phyloP scores from a whole-genome alignment of 2,888 invertebrate genomes.

The Leptura quadrifasciata region DNA sequence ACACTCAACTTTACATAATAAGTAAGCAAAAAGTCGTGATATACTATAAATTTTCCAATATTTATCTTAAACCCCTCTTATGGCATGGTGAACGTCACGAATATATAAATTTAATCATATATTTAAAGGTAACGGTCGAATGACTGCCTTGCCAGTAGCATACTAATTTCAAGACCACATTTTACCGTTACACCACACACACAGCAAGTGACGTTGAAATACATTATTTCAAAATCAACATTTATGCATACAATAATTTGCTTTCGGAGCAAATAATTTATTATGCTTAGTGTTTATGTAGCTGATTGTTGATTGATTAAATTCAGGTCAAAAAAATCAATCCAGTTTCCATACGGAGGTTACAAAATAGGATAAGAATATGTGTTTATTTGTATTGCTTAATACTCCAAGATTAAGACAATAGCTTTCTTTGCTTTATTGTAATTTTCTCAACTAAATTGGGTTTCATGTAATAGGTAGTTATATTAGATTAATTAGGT shows the following conservation, averaged over 20 bases:
- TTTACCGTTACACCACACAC: conserved; percentile 14
- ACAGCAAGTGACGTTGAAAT: conserved; percentile 3
- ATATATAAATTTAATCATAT: background rate
- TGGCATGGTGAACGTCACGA: background rate
- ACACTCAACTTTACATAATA: too few relatives aligned
- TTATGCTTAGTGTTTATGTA: background rate
- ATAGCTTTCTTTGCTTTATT: too few relatives aligned
- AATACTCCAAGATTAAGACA: too few relatives aligned
- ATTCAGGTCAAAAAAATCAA: background rate
- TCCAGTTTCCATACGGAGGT: too few relatives aligned
- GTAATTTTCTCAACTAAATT: too few relatives aligned
- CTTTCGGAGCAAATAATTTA: background rate
- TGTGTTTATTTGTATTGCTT: too few relatives aligned
- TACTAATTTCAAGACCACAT: conserved; percentile 20
- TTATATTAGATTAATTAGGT: too few relatives aligned
- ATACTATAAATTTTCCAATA: too few relatives aligned
- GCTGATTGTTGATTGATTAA: background rate
- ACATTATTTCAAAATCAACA: background rate
- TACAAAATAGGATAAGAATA: too few relatives aligned
- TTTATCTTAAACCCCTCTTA: background rate
- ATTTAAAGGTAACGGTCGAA: conserved; percentile 11
- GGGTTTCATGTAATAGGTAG: too few relatives aligned
- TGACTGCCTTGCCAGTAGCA: conserved; percentile 1
- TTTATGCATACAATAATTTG: background rate
- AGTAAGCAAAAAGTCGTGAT: too few relatives aligned